A percentile compares a stretch with the other conserved stretches of the same genome.
phyloP scores from a whole-genome alignment of 2,888 invertebrate species.

The Heliconius erato region DNA sequence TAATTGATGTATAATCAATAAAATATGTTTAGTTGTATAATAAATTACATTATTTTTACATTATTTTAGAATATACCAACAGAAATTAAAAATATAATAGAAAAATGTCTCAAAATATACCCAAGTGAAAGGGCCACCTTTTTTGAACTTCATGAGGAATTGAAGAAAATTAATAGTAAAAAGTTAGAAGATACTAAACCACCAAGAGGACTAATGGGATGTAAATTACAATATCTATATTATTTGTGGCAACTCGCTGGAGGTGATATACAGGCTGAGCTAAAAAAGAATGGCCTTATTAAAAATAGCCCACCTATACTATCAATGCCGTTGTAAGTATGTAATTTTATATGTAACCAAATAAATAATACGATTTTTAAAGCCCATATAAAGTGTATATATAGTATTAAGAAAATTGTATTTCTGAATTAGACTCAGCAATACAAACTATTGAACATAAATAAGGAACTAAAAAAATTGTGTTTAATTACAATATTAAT shows the following conservation, averaged over 20 bases:
- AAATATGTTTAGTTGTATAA: no score
- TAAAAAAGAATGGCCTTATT: conserved; percentile 96
- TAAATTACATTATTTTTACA: background rate
- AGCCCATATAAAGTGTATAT: background rate
- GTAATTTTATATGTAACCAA: background rate
- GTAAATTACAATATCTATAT: conserved; percentile 93
- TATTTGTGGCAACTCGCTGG: conserved; percentile 98
- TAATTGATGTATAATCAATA: no score
- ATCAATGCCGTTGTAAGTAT: conserved; percentile 90
- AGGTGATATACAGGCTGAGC: conserved; percentile 95
- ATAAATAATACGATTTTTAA: no score
- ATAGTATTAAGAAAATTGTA: no score
- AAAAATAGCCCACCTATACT: conserved; percentile 93
- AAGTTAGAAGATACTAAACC: conserved; percentile 79
- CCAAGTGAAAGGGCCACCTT: conserved; percentile 86
- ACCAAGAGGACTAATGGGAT: conserved; percentile 77
- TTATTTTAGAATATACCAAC: conserved; percentile 85
- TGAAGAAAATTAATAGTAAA: conserved; percentile 68
- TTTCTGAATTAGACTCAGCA: no score
- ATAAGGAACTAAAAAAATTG: no score
- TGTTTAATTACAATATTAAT: no score
- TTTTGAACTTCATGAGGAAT: conserved; percentile 84
- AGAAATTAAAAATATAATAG: conserved; percentile 87
- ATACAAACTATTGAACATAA: no score
- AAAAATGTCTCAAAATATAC: conserved; percentile 89